These are phyloP conservation scores for Dermatophagoides farinae DNA, from an alignment of 1,140 invertebrate species.

Conservation along the genomic window DNA sequence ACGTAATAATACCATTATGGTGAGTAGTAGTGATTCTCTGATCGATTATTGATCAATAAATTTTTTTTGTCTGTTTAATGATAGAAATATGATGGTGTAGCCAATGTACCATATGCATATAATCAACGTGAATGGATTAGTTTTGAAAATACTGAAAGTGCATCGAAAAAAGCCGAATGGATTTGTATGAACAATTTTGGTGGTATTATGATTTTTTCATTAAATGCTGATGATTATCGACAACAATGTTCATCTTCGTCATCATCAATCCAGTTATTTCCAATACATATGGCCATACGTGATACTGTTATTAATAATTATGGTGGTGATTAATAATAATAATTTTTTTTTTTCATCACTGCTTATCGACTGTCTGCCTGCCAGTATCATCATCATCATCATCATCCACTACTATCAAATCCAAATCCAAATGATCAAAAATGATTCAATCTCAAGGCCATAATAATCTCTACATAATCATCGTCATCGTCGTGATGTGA, in stretches of 20 bases:
- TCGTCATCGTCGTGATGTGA: no score
- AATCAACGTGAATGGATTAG: slow-evolving; percentile 60
- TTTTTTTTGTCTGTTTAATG: not conserved
- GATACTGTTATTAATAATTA: not conserved
- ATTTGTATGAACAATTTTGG: slow-evolving; percentile 17
- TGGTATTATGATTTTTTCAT: slow-evolving; percentile 21
- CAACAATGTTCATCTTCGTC: not conserved
- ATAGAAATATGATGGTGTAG: slow-evolving; percentile 38
- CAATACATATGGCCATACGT: not conserved
- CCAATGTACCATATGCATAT: slow-evolving; percentile 53
- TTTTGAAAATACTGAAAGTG: slow-evolving; percentile 53
- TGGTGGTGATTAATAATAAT: not conserved
- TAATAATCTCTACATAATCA: no score
- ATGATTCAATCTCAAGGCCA: no score
- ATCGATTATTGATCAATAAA: not conserved
- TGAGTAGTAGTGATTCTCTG: not conserved
- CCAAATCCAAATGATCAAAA: not conserved
- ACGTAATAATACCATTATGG: slow-evolving; percentile 9
- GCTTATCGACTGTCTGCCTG: not conserved
- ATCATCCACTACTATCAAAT: not conserved
- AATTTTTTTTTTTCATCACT: no score
- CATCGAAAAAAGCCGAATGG: slow-evolving; percentile 38
- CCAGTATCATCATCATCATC: not conserved
- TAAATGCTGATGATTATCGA: slow-evolving; percentile 21
- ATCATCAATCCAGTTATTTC: not conserved